Evolutionary conservation across 2,888 invertebrate species (phyloP).

Genomic region (Agonopterix arenella): DNA sequence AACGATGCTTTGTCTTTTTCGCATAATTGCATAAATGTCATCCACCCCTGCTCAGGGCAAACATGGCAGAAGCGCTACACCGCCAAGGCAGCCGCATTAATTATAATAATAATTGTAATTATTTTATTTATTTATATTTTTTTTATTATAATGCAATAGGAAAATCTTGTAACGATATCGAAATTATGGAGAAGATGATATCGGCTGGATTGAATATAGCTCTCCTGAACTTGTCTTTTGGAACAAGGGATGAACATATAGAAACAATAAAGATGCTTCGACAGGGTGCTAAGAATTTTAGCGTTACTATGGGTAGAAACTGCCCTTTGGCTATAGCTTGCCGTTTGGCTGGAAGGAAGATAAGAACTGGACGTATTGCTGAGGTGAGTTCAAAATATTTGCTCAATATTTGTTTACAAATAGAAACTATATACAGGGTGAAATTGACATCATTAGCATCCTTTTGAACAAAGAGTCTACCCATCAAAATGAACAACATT

Average conservation of each 20-base stretch:
- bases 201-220: conserved; percentile 73
- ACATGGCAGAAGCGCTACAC: too few species aligned
- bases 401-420: too few species aligned
- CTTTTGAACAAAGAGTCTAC: too few species aligned
- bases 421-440: too few species aligned
- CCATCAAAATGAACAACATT: too few species aligned
- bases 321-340: conserved; percentile 90
- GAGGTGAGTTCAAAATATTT: conserved; percentile 75
- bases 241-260: conserved; percentile 50
- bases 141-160: conserved; percentile 32
- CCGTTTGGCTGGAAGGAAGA: conserved; percentile 92
- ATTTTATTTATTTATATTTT: too few species aligned
- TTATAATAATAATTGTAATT: too few species aligned
- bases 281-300: conserved; percentile 72
- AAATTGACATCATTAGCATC: too few species aligned
- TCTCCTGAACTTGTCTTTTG: conserved; percentile 58
- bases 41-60: too few species aligned
- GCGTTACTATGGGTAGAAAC: conserved; percentile 75
- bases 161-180: conserved; percentile 42
- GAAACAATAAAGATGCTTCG: conserved; percentile 60
- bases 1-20: too few species aligned
- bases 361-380: conserved; percentile 88
- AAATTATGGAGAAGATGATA: conserved; percentile 65
- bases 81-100: too few species aligned
- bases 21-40: too few species aligned